Base-by-base conservation (phyloP, 2,113 vertebrate species). In the Chloropsis cyanopogon region DNA sequence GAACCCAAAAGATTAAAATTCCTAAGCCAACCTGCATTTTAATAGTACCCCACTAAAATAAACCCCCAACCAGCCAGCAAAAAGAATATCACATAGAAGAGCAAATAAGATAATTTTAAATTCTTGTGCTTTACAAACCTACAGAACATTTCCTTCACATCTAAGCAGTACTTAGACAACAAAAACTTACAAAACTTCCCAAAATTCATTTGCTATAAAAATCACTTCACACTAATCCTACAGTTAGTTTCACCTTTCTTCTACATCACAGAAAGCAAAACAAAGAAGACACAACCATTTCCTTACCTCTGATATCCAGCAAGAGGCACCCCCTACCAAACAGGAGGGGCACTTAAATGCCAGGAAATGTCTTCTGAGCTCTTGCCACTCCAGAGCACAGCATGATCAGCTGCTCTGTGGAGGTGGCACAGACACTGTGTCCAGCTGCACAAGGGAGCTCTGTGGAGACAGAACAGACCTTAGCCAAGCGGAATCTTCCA, bases 61-160 rank as follows among this genome's bases (percentile, higher is more conserved):
- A 42, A 6, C 0, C 3, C 25, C 9, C 28, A 84, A 37, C 1
- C 8, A 70, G 28, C 1, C 47, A 46, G 17, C 7, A 60, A 60
- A 61, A 63, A 53, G 6, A 63, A 4, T 21, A 63, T 18, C 25
- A 57, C 14, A 9, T 0, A 44, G 23, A 65, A 39, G 0, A 70
- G 11, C 31, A 65, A 91, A 47, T 19, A 63, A 46, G 25, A 5
- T 9, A 61, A 44, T 39, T 41, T 33, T 29, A 72, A 80, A 26
- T 50, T 35, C 6, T 29, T 53, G 31, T 14, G 37, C 54, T 82
- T 88, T 50, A 70, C 6, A 65, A 41, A 54, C 28, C 24, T 22
- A 53, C 42, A 69, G 21, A 73, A 39, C 3, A 8, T 23, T 81
- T 52, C 13, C 76, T 77, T 47, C 19, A 24, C 9, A 35, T 44